Evolutionary conservation across 1,140 invertebrate genomes (phyloP), one percentile per base, ranked within the genome.

Genomic region (Drosophila nikananu): DNA sequence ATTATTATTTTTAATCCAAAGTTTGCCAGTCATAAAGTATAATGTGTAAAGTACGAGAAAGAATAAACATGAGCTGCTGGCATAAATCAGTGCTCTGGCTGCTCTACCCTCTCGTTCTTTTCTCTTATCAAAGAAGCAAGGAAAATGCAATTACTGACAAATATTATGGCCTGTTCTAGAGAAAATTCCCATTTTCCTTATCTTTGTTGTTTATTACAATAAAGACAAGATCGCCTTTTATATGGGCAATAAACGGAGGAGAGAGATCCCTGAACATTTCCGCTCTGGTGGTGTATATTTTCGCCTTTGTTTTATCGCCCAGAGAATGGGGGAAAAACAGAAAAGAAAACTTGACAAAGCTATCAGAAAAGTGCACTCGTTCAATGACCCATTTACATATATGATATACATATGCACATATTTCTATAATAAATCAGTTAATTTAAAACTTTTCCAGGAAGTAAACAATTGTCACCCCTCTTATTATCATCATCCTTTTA

Each of bases 61-160:
- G 35, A 75, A 79, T 76, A 73, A 79, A 77, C 61, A 77, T 73
- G 27, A 66, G 73, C 67, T 51, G 67, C 32, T 55, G 74, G 60
- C 73, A 77, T 86, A 86, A 86, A 78, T 86, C 68, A 81, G 46
- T 49, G 57, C 37, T 19, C n/a, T 10, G n/a, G 7, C 21, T 19
- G 7, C 41, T 42, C 15, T 5, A 5, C 25, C 32, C 6, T 4
- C 23, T 48, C 13, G 3, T 23, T 12, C 23, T 42, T 15, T 17
- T 37, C 19, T 42, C 68, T 83, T 83, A 84, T 84, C 81, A 86
- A 62, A n/a, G 13, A 32, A 37, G 23, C 27, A 32, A 52, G 27
- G 54, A 55, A 58, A 72, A 54, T 41, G 48, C 67, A 80, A 77
- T 77, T 77, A 83, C 67, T 74, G 48, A 68, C 7, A 48, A 73